Evolutionary conservation across 2,888 invertebrate species (phyloP).

Genomic region (Diarsia rubi): DNA sequence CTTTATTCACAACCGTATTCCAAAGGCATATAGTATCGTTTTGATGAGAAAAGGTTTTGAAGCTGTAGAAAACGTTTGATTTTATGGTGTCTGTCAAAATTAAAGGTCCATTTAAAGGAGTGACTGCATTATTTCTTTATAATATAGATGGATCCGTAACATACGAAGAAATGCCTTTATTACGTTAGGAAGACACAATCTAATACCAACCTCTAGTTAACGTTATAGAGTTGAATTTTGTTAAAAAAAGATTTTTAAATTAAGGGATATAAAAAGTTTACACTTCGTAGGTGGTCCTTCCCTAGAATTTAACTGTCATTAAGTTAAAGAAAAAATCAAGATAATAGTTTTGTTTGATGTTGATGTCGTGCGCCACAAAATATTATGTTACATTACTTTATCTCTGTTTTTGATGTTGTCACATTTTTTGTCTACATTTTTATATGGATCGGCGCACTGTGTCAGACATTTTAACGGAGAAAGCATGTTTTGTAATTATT

Average conservation of each 20-base stretch:
- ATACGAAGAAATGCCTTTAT: constrained; percentile 42
- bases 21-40: not conserved
- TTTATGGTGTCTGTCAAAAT: constrained; percentile 74
- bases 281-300: constrained; percentile 69
- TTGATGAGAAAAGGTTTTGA: not conserved
- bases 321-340: constrained; percentile 62
- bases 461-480: constrained; percentile 31
- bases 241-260: not conserved
- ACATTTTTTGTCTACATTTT: constrained; percentile 55
- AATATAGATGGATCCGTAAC: constrained; percentile 55
- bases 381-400: constrained; percentile 65
- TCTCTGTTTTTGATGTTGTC: constrained; percentile 46
- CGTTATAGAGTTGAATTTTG: constrained; percentile 22
- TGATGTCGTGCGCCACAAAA: constrained; percentile 54
- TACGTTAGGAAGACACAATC: not conserved
- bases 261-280: constrained; percentile 41
- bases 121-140: constrained; percentile 77
- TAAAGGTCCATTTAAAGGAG: constrained; percentile 75
- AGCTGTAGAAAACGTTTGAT: constrained; percentile 15
- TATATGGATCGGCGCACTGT: constrained; percentile 20
- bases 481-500: constrained; percentile 22
- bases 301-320: constrained; percentile 64
- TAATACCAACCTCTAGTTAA: constrained; percentile 14
- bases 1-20: not conserved
- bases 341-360: constrained; percentile 66